phyloP scores from a whole-genome alignment of 2,797 vertebrate species.

The Agapornis canus region DNA sequence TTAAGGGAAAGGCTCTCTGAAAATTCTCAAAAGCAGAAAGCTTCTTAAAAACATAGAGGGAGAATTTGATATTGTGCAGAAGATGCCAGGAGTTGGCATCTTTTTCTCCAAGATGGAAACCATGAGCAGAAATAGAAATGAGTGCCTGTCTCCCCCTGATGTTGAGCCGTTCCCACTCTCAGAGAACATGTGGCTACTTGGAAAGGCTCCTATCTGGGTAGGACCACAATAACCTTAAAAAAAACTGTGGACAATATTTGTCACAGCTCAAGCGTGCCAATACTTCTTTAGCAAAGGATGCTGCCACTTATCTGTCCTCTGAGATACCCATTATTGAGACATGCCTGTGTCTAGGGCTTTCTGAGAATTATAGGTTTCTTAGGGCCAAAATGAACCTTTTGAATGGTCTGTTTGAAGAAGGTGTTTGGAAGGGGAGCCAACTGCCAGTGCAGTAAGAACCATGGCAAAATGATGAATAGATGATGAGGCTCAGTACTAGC shows the following conservation, averaged over 20 bases:
- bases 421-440: not conserved
- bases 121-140: not conserved
- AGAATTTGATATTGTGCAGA: not conserved
- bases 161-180: not conserved
- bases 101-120: not conserved
- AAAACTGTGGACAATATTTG: not conserved
- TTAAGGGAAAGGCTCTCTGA: not conserved
- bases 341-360: not conserved
- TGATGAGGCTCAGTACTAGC: not conserved
- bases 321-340: not conserved
- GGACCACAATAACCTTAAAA: not conserved
- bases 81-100: not conserved
- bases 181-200: not conserved
- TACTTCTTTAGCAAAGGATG: not conserved
- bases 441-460: not conserved
- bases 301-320: not conserved
- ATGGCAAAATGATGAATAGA: not conserved
- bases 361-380: not conserved
- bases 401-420: not conserved
- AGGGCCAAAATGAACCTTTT: not conserved
- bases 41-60: not conserved
- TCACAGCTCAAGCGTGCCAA: not conserved
- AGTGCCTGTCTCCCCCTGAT: not conserved
- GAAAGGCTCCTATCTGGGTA: not conserved
- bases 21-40: not conserved